Conservation (phyloP, 2,888 invertebrate genomes). For the Leucania comma region DNA sequence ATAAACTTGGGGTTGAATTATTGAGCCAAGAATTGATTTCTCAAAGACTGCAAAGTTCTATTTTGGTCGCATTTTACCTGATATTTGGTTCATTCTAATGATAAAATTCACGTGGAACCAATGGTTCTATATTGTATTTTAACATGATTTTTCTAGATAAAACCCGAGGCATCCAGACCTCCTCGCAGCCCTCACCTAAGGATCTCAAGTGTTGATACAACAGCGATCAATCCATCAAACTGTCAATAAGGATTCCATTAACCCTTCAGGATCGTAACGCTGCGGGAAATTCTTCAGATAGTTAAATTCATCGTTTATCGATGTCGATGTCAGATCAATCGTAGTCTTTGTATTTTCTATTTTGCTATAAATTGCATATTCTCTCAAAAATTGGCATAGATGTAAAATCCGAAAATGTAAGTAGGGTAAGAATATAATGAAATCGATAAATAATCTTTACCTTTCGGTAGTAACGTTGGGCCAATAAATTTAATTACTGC, state of each 20-base stretch:
- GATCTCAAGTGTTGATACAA: neutral
- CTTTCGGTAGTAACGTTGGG: neutral
- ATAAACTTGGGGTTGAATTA: constrained; percentile 1
- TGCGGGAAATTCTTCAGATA: neutral
- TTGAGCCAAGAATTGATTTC: constrained; percentile 6
- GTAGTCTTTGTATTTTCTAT: neutral
- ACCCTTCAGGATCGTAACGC: constrained; percentile 13
- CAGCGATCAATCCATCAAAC: constrained; percentile 7
- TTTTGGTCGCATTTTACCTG: constrained; percentile 1
- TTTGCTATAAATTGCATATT: neutral
- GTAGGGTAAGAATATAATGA: neutral
- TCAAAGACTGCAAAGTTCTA: neutral
- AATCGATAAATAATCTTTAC: neutral
- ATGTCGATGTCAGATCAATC: neutral
- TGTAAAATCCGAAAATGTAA: neutral
- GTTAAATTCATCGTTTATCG: neutral
- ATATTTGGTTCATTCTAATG: neutral
- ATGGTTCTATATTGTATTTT: neutral
- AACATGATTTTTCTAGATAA: neutral
- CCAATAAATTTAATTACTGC: constrained; percentile 6
- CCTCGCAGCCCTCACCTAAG: too few relatives aligned
- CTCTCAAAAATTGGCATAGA: neutral
- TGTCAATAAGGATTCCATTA: constrained; percentile 10
- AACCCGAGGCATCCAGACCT: neutral
- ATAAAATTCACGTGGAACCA: neutral